Base-by-base conservation (phyloP, 2,113 vertebrate genomes). In the Eptesicus fuscus region DNA sequence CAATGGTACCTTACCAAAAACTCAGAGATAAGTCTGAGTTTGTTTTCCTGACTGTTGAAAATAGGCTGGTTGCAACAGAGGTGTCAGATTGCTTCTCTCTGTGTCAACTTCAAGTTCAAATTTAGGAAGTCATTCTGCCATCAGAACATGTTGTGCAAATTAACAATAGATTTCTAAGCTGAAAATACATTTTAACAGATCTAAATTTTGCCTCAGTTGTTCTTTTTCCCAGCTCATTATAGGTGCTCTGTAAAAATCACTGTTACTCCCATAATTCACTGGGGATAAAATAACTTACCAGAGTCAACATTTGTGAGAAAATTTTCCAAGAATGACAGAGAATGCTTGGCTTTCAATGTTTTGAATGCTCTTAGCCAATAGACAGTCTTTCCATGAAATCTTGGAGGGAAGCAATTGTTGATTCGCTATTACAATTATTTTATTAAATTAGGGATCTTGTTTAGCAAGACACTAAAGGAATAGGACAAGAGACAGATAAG, bases 121-220 rank as follows among this genome's bases (percentile, higher is more conserved):
- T 93, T 95, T 95, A 97, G 94, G 96, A 95, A 95, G 92, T 93
- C 63, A 49, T 96, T 78, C 90, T 91, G 32, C 78, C 84, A 69
- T 94, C 22, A 88, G 97, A 90, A 97, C 96, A 95, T 71, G 63
- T 44, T 94, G 96, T 97, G 87, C 96, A 95, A 95, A 96, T 93
- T 95, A 94, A 94, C 96, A 95, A 95, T 95, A 93, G 83, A 79
- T 89, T 77, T 92, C 92, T 44, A 83, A 84, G 77, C 92, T 51
- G 25, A 61, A 94, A 96, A 82, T 77, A 93, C 22, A 53, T 90
- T 95, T 96, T 56, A 83, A 93, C 73, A 90, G 67, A 82, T 93
- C 95, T 93, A 89, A 96, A 93, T 96, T 96, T 93, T 83, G 25
- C 88, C 56, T 42, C 0, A 5, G 76, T 79, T 90, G 32, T 93